Evolutionary conservation across 2,797 vertebrate species (phyloP).

Genomic region (Rhodeus uyekii): DNA sequence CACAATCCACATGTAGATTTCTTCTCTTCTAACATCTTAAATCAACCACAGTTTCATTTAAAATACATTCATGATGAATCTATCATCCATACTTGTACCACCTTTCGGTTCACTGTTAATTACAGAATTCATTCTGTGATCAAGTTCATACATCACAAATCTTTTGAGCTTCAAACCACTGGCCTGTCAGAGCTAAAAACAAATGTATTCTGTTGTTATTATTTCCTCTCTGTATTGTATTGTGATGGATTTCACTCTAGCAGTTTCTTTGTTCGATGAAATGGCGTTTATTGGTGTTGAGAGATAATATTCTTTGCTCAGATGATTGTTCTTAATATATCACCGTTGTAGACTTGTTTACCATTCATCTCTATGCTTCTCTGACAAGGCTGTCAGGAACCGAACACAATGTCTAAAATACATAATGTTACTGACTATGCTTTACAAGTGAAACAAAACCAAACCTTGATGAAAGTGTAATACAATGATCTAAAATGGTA

Average conservation of each 20-base stretch:
- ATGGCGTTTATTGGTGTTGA: not conserved
- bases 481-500: not conserved
- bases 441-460: not conserved
- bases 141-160: not conserved
- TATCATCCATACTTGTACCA: not conserved
- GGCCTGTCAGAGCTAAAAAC: slow-evolving; percentile 14
- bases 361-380: not conserved
- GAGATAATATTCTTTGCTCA: not conserved
- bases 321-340: not conserved
- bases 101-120: not conserved
- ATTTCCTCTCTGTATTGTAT: not conserved
- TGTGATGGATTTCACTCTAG: not conserved
- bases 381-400: not conserved
- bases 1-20: not conserved
- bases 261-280: slow-evolving; percentile 8
- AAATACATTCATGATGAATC: not conserved
- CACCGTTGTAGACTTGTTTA: not conserved
- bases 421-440: not conserved
- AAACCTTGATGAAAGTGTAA: not conserved
- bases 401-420: not conserved
- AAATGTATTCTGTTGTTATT: not conserved
- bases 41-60: no score
- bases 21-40: not conserved
- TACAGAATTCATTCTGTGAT: not conserved
- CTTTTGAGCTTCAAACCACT: not conserved